A percentile compares a stretch with the other conserved stretches of the same genome.
Conservation (phyloP, 2,888 invertebrate species). For the Labia minor region DNA sequence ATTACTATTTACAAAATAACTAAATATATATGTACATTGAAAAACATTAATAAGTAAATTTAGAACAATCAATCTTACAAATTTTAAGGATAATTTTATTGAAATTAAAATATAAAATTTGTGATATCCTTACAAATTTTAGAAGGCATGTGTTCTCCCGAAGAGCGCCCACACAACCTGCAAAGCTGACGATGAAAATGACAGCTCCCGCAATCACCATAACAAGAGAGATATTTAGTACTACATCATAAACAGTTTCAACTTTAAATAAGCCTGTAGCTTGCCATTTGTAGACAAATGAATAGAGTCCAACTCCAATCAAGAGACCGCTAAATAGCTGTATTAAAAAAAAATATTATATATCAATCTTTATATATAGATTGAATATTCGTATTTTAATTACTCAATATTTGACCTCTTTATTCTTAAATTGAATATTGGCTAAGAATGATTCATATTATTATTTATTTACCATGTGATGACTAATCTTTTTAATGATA, state of each 20-base stretch:
- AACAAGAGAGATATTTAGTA: slow-evolving; percentile 80
- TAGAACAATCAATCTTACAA: too few relatives aligned
- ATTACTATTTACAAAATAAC: too few relatives aligned
- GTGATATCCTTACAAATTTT: slow-evolving; percentile 64
- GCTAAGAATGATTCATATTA: not conserved
- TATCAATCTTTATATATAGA: not conserved
- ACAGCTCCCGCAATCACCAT: slow-evolving; percentile 81
- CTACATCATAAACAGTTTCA: slow-evolving; percentile 79
- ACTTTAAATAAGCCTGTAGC: slow-evolving; percentile 71
- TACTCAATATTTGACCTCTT: too few relatives aligned
- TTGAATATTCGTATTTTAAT: too few relatives aligned
- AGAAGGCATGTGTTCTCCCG: slow-evolving; percentile 85
- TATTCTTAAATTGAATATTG: too few relatives aligned
- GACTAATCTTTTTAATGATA: not conserved
- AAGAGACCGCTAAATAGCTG: slow-evolving; percentile 80
- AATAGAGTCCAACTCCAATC: slow-evolving; percentile 79
- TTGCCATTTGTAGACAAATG: slow-evolving; percentile 88
- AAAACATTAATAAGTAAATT: too few relatives aligned
- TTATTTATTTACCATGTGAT: not conserved
- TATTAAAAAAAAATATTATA: slow-evolving; percentile 34
- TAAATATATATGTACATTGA: too few relatives aligned
- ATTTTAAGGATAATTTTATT: too few relatives aligned
- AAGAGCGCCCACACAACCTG: slow-evolving; percentile 82
- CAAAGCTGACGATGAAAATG: slow-evolving; percentile 88
- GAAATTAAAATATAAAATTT: too few relatives aligned